Evolutionary conservation across 2,113 vertebrate species (phyloP).

Genomic region (Phrynosoma platyrhinos): DNA sequence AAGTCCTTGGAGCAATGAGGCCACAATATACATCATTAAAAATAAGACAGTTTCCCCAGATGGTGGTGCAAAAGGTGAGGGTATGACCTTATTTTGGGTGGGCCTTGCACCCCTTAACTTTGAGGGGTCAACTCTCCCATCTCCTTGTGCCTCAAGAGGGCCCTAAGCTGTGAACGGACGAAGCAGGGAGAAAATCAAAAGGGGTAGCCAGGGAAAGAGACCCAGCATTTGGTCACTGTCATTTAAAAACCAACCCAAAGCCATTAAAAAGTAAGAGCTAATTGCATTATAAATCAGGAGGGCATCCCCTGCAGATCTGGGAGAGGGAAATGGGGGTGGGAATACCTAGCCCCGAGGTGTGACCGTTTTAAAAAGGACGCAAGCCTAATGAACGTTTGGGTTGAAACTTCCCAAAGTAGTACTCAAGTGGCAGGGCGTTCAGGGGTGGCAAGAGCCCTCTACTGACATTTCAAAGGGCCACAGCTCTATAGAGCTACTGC

Average conservation of each 20-base stretch:
- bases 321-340: background rate
- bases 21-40: slow-evolving; percentile 35
- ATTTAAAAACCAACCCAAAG: slow-evolving; percentile 31
- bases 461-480: background rate
- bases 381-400: background rate
- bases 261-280: slow-evolving; percentile 43
- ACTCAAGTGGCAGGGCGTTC: background rate
- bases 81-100: background rate
- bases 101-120: too few relatives aligned
- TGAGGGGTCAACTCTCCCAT: background rate
- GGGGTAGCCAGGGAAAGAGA: slow-evolving; percentile 5
- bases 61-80: background rate
- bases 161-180: slow-evolving; percentile 7
- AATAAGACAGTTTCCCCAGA: slow-evolving; percentile 1
- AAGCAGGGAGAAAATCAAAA: slow-evolving; percentile 17
- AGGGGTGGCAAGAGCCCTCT: background rate
- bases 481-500: background rate
- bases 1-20: slow-evolving; percentile 22
- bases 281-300: slow-evolving; percentile 27
- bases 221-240: slow-evolving; percentile 29
- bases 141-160: slow-evolving; percentile 9
- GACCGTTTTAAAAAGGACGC: background rate
- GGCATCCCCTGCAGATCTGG: background rate
- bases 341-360: background rate
- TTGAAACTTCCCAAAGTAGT: slow-evolving; percentile 7